Evolutionary conservation across 2,797 vertebrate genomes (phyloP).

Genomic region (Tadarida brasiliensis): DNA sequence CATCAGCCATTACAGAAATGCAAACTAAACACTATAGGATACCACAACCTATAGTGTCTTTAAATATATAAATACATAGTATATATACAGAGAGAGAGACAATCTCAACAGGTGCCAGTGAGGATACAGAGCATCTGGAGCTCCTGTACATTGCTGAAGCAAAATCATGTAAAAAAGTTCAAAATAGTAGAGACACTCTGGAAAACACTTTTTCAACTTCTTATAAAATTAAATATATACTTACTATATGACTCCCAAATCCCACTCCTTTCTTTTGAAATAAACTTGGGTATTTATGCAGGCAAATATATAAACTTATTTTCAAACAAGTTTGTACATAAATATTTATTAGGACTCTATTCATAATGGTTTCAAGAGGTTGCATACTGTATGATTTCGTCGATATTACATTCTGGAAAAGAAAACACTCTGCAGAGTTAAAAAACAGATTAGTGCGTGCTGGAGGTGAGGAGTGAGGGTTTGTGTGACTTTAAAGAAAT

Average conservation of each 20-base stretch:
- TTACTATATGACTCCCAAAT: neutral
- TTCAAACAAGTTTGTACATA: neutral
- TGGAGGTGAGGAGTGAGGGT: rapidly evolving
- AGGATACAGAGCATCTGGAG: neutral
- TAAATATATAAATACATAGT: neutral
- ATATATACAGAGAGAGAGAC: neutral
- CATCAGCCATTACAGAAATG: neutral
- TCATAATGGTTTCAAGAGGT: neutral
- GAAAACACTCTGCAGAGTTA: neutral
- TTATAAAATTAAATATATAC: neutral
- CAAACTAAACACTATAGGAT: neutral
- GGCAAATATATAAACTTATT: neutral
- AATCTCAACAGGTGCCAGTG: neutral
- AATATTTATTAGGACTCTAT: neutral
- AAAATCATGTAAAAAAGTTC: neutral
- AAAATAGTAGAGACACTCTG: neutral
- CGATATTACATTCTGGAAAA: neutral
- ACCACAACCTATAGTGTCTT: neutral
- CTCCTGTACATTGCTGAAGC: neutral
- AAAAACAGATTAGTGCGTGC: neutral
- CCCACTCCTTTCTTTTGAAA: neutral
- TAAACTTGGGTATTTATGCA: neutral
- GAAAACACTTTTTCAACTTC: neutral
- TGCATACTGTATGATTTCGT: rapidly evolving
- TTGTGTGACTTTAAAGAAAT: neutral